A percentile compares a stretch with the other conserved stretches of the same genome.
phyloP scores from a whole-genome alignment of 2,888 invertebrate genomes.

The Tetragonula carbonaria region DNA sequence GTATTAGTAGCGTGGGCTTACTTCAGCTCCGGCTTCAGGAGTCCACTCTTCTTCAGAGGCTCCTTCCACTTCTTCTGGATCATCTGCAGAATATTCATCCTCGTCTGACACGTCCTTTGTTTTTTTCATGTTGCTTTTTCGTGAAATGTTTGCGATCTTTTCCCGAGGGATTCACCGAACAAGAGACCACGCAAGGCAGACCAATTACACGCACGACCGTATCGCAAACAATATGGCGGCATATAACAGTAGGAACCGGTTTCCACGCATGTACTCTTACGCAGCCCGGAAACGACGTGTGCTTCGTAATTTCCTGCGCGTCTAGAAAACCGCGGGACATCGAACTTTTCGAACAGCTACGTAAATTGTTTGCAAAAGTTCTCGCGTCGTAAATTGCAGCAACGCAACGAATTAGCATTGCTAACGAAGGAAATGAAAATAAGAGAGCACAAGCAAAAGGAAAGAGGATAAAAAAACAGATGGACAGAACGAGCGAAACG shows the following conservation, averaged over 20 bases:
- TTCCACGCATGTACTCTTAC: conserved; percentile 58
- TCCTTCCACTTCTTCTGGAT: conserved; percentile 84
- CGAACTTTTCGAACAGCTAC: conserved; percentile 1
- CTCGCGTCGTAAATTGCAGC: background rate
- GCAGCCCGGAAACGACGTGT: conserved; percentile 65
- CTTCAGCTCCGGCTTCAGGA: conserved; percentile 80
- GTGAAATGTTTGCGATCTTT: conserved; percentile 80
- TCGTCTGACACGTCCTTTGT: conserved; percentile 83
- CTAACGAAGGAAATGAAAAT: background rate
- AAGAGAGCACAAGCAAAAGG: background rate
- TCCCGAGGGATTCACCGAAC: conserved; percentile 62
- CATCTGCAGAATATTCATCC: conserved; percentile 83
- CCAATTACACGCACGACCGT: conserved; percentile 70
- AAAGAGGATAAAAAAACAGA: background rate
- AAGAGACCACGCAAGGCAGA: conserved; percentile 47
- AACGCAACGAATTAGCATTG: background rate
- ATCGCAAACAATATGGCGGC: conserved; percentile 80
- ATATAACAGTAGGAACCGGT: conserved; percentile 67
- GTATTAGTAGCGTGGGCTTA: conserved; percentile 70
- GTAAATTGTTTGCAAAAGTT: background rate
- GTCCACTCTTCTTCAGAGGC: conserved; percentile 84
- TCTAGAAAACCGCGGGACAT: conserved; percentile 8
- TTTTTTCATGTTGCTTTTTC: conserved; percentile 81
- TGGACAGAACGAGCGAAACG: background rate
- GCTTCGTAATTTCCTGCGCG: conserved; percentile 41